Conservation (phyloP, 2,888 invertebrate species). For the Apocheima hispidaria region DNA sequence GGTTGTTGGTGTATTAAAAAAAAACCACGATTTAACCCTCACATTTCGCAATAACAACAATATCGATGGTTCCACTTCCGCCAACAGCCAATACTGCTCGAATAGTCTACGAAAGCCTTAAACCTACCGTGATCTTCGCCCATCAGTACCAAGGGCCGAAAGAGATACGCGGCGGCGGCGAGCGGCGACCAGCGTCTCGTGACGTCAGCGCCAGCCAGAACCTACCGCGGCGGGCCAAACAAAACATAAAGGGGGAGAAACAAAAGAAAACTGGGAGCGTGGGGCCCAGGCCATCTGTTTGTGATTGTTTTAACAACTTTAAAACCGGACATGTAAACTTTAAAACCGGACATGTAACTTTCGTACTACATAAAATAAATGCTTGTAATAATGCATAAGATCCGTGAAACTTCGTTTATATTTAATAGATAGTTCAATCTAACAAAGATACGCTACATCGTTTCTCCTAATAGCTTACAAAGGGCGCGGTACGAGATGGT, state of each 20-base stretch:
- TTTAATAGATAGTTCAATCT: too few species aligned
- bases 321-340: background rate
- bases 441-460: too few species aligned
- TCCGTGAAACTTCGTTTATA: too few species aligned
- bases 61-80: background rate
- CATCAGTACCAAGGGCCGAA: slow-evolving; percentile 84
- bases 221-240: slow-evolving; percentile 61
- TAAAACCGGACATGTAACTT: background rate
- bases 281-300: background rate
- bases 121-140: slow-evolving; percentile 54
- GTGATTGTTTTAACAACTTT: background rate
- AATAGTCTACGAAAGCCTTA: slow-evolving; percentile 9
- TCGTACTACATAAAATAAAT: too few species aligned
- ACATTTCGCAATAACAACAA: background rate
- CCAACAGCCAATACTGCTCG: background rate
- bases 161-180: slow-evolving; percentile 81
- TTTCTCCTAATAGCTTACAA: too few species aligned
- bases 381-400: background rate
- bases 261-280: slow-evolving; percentile 25
- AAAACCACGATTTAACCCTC: too few species aligned
- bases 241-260: slow-evolving; percentile 50
- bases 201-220: slow-evolving; percentile 76
- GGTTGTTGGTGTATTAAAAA: too few species aligned
- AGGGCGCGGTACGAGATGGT: too few species aligned
- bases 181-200: slow-evolving; percentile 66